These are phyloP conservation scores for Noctua janthe DNA, from an alignment of 2,888 invertebrate genomes.

Conservation along the genomic window DNA sequence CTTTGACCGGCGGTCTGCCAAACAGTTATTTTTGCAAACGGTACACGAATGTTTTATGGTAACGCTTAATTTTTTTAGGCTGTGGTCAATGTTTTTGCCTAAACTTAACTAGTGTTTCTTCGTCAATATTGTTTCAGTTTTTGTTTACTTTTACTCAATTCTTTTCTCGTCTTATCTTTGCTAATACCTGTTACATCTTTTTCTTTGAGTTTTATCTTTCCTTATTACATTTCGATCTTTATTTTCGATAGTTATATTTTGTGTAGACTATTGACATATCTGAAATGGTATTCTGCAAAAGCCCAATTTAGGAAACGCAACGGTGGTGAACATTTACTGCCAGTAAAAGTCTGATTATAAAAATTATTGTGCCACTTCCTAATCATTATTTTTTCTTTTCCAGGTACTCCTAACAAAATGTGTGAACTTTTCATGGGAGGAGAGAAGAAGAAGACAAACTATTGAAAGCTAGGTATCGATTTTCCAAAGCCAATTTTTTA, in stretches of 20 bases:
- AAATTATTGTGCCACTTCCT: neutral
- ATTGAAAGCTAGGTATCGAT: slow-evolving; percentile 23
- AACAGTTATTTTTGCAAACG: slow-evolving; percentile 30
- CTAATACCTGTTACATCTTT: neutral
- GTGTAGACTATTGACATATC: no score
- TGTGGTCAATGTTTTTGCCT: neutral
- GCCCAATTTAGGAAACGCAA: no score
- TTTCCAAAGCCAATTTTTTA: slow-evolving; percentile 1
- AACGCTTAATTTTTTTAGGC: neutral
- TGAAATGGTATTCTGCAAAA: neutral
- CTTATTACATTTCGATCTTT: neutral
- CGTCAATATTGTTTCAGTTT: neutral
- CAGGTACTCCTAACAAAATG: slow-evolving; percentile 14
- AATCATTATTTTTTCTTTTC: neutral
- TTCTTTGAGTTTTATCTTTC: neutral
- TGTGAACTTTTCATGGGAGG: slow-evolving; percentile 6
- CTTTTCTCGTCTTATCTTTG: no score
- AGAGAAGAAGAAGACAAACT: neutral
- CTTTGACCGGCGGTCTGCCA: slow-evolving; percentile 22
- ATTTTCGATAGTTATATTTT: neutral
- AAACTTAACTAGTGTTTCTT: neutral
- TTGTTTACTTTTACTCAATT: neutral
- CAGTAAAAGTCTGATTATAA: neutral
- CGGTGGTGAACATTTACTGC: no score
- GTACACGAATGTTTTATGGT: neutral